Conservation (phyloP, 1,140 invertebrate species). For the Tribolium castaneum region DNA sequence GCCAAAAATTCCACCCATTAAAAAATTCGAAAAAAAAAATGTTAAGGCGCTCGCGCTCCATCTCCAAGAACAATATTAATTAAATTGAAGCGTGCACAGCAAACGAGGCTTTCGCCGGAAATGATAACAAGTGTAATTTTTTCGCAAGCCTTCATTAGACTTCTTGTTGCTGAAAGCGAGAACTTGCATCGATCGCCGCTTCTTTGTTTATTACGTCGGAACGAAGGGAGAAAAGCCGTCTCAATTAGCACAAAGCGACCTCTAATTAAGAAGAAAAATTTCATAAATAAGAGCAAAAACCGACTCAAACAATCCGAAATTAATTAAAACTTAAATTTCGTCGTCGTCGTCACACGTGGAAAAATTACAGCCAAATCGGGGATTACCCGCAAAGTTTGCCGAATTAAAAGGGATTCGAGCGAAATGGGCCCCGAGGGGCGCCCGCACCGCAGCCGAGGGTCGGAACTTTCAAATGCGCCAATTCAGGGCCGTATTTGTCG, state of each 20-base stretch:
- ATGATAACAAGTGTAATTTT: not conserved
- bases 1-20: no score
- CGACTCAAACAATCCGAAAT: not conserved
- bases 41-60: not conserved
- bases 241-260: slow-evolving; percentile 34
- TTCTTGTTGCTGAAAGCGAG: not conserved
- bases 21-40: no score
- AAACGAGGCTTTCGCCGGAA: not conserved
- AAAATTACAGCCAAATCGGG: slow-evolving; percentile 1
- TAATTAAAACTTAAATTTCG: slow-evolving; percentile 26
- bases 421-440: slow-evolving; percentile 4
- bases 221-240: slow-evolving; percentile 1
- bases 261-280: slow-evolving; percentile 24
- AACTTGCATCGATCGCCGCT: slow-evolving; percentile 1
- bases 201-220: not conserved
- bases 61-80: not conserved
- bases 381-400: slow-evolving; percentile 8
- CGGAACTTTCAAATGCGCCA: not conserved
- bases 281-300: slow-evolving; percentile 2
- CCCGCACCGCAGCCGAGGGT: not conserved
- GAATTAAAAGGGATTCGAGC: slow-evolving; percentile 19
- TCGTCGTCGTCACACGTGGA: not conserved
- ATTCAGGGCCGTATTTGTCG: not conserved
- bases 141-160: not conserved
- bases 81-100: not conserved